Conservation (phyloP, 2,888 invertebrate genomes). For the Augiades crinisus region DNA sequence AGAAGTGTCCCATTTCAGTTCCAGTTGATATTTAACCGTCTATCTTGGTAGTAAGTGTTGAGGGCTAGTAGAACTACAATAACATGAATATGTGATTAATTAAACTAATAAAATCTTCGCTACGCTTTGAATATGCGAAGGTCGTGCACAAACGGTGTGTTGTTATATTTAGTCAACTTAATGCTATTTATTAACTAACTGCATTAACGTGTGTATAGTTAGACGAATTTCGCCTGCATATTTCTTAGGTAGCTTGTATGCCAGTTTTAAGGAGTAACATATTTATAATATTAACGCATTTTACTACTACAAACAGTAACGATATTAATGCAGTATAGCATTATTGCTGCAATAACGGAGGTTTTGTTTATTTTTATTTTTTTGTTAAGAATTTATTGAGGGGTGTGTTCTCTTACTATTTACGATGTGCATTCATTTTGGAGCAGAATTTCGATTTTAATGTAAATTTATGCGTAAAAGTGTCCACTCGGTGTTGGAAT, state of each 20-base stretch:
- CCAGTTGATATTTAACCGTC: slow-evolving; percentile 20
- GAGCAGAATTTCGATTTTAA: slow-evolving; percentile 26
- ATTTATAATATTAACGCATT: slow-evolving; percentile 29
- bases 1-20: slow-evolving; percentile 55
- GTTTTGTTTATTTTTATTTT: slow-evolving; percentile 8
- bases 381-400: slow-evolving; percentile 16
- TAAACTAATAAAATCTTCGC: slow-evolving; percentile 10
- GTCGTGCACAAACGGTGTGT: slow-evolving; percentile 23
- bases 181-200: slow-evolving; percentile 21
- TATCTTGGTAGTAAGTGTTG: slow-evolving; percentile 20
- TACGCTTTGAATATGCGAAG: slow-evolving; percentile 15
- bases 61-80: slow-evolving; percentile 11
- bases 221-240: slow-evolving; percentile 22
- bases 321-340: slow-evolving; percentile 6
- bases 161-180: slow-evolving; percentile 23
- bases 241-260: slow-evolving; percentile 26
- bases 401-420: slow-evolving; percentile 22
- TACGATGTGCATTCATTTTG: slow-evolving; percentile 19
- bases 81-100: slow-evolving; percentile 21
- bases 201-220: slow-evolving; percentile 13
- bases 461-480: slow-evolving; percentile 26
- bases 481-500: slow-evolving; percentile 33
- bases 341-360: slow-evolving; percentile 24
- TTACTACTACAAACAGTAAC: slow-evolving; percentile 11
- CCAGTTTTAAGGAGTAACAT: slow-evolving; percentile 47